A percentile compares a stretch with the other conserved stretches of the same genome.
Evolutionary conservation across 2,113 vertebrate species (phyloP).

Genomic region (Fulica atra): DNA sequence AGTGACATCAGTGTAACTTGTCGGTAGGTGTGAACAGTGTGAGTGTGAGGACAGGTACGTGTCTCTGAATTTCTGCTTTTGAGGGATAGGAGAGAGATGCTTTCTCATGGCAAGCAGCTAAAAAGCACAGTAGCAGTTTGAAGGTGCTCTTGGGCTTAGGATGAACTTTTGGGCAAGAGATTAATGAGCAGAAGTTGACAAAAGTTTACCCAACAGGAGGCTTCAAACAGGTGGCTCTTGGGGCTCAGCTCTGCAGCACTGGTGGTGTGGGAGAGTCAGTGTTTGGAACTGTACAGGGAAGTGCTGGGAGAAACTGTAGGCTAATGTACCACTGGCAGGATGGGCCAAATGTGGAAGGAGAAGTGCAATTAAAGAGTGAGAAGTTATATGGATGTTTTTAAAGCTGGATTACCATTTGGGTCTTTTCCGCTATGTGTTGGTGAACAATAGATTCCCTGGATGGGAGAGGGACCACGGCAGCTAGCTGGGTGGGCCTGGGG

Average conservation of each 20-base stretch:
- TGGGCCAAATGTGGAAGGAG: not conserved
- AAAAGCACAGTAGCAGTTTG: not conserved
- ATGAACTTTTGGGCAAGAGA: not conserved
- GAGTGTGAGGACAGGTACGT: not conserved
- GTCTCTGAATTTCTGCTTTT: not conserved
- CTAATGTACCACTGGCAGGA: not conserved
- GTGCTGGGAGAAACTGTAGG: not conserved
- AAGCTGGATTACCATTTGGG: not conserved
- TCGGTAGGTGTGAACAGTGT: not conserved
- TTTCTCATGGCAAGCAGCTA: not conserved
- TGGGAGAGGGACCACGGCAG: not conserved
- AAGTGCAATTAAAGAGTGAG: not conserved
- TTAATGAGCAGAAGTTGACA: not conserved
- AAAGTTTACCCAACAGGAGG: not conserved
- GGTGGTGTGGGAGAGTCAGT: rapidly evolving
- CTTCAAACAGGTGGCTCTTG: not conserved
- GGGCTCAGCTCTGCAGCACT: not conserved
- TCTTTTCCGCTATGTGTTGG: not conserved
- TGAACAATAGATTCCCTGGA: not conserved
- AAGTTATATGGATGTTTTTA: not conserved
- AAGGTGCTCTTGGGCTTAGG: not conserved
- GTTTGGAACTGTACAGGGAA: not conserved
- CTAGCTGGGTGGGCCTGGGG: no score
- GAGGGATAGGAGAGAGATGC: not conserved
- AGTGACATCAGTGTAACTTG: not conserved